These are phyloP conservation scores for Mormyrus proboscirostris DNA, from an alignment of 2,797 vertebrate genomes.

Conservation along the genomic window DNA sequence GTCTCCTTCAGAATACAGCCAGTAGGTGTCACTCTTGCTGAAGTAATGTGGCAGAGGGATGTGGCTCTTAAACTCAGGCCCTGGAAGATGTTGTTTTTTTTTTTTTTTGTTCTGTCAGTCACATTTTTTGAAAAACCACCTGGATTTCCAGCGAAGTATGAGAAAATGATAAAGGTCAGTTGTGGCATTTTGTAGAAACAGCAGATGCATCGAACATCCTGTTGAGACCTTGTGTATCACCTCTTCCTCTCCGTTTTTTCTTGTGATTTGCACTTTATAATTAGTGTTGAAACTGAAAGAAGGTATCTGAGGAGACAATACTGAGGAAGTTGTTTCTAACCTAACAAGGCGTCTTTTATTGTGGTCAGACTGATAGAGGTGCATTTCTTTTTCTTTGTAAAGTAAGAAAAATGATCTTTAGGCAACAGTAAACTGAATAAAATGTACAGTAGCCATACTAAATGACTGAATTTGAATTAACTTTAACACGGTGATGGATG, in stretches of 20 bases:
- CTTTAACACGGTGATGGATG: neutral
- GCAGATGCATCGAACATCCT: neutral
- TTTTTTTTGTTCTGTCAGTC: neutral
- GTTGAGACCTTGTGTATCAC: neutral
- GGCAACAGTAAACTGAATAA: neutral
- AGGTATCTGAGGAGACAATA: neutral
- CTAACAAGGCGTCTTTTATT: slow-evolving; percentile 61
- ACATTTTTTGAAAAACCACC: neutral
- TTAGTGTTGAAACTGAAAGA: slow-evolving; percentile 13
- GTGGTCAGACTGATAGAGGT: slow-evolving; percentile 51
- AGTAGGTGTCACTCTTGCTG: neutral
- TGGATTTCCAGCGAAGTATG: neutral
- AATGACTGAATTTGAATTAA: neutral
- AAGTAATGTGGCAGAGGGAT: neutral
- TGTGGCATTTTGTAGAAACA: neutral
- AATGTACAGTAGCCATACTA: neutral
- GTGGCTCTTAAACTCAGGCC: neutral
- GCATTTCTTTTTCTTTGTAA: neutral
- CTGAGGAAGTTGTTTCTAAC: slow-evolving; percentile 55
- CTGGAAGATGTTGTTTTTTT: neutral
- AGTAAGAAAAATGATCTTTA: neutral
- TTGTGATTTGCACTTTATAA: slow-evolving; percentile 6
- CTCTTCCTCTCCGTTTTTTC: neutral
- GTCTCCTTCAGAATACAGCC: neutral
- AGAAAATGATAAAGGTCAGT: neutral